Evolutionary conservation across 2,113 vertebrate species (phyloP).

Genomic region (Turnix velox): DNA sequence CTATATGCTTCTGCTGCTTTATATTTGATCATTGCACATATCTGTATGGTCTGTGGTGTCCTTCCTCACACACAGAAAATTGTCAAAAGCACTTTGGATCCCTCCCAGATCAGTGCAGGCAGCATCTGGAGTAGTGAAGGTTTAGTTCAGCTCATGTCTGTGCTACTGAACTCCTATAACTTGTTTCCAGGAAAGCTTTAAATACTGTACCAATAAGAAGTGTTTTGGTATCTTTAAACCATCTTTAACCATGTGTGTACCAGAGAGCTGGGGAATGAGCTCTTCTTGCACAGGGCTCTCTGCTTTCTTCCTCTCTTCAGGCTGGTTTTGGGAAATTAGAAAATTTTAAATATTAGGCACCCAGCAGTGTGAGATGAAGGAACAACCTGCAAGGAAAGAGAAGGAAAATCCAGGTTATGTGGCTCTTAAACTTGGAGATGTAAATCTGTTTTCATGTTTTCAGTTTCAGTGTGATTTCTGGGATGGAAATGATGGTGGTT

Average conservation of each 20-base stretch:
- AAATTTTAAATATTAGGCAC: neutral
- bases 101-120: accelerated
- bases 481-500: neutral
- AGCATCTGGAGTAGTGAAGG: neutral
- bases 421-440: neutral
- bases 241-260: accelerated
- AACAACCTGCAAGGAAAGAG: neutral
- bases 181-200: neutral
- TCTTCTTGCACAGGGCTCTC: neutral
- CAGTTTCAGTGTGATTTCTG: neutral
- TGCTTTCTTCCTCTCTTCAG: accelerated
- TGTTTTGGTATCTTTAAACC: neutral
- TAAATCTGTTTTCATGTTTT: neutral
- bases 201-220: neutral
- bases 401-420: neutral
- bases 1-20: neutral
- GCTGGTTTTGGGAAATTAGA: neutral
- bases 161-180: neutral
- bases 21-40: neutral
- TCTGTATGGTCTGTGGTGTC: neutral
- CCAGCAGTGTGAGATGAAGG: neutral
- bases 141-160: neutral
- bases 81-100: neutral
- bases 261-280: neutral
- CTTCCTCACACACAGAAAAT: neutral